These are phyloP conservation scores for Marasmarcha lunaedactyla DNA, from an alignment of 2,888 invertebrate species.

Conservation along the genomic window DNA sequence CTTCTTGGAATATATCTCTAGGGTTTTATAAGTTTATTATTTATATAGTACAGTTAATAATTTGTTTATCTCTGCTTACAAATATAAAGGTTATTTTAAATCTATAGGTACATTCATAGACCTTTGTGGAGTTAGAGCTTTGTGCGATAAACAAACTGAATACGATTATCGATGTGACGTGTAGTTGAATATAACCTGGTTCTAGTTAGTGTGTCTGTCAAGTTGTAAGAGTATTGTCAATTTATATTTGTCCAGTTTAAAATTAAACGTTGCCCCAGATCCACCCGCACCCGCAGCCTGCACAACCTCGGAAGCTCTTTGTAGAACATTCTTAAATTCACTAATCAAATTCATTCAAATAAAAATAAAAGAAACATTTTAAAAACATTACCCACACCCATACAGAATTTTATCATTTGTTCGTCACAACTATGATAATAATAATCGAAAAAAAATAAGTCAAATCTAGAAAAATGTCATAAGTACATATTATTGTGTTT, in stretches of 20 bases:
- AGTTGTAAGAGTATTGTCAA: conserved; percentile 55
- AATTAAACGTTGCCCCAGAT: conserved; percentile 18
- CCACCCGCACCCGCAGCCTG: conserved; percentile 18
- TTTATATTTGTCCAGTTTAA: conserved; percentile 32
- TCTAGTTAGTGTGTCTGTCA: conserved; percentile 37
- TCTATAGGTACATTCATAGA: conserved; percentile 1
- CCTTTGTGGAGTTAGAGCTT: conserved; percentile 22
- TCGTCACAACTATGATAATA: no score
- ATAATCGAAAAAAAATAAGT: no score
- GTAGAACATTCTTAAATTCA: background rate
- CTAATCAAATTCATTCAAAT: background rate
- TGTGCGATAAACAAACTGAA: conserved; percentile 45
- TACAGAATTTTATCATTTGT: no score
- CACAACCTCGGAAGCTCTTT: conserved; percentile 62
- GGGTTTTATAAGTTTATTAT: conserved; percentile 31
- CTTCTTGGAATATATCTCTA: conserved; percentile 46
- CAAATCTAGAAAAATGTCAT: no score
- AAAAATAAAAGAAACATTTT: no score
- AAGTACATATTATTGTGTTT: no score
- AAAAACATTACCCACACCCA: no score
- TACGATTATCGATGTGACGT: no score
- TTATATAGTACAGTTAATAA: conserved; percentile 17
- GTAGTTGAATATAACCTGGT: conserved; percentile 11
- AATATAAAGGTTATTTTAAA: conserved; percentile 21
- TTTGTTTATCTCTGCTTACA: conserved; percentile 31